Base-by-base conservation (phyloP, 2,888 invertebrate genomes). In the Orthosia incerta region DNA sequence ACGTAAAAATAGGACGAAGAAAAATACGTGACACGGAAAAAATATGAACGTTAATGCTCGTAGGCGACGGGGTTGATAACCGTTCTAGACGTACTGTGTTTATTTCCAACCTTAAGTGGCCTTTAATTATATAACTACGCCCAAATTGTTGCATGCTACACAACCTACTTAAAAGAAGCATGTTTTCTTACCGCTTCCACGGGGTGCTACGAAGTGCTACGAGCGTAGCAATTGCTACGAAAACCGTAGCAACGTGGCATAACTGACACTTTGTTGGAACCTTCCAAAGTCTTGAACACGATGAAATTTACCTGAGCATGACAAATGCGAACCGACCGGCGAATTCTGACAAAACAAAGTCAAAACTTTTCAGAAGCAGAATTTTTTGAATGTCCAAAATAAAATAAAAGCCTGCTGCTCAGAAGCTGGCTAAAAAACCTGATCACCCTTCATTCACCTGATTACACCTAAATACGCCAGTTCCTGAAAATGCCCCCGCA, bases 11-110 rank as follows among this genome's bases (percentile, higher is more conserved):
- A 51, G 9, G 12, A 9, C 13, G 13, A 45, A 48, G 7, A 39
- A 13, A 55, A 76, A 46, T n/a, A 39, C 45, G 11, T 62, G 5
- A 51, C 7, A 20, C 9, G 5, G 15, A 18, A 50, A 79, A 71
- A 45, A 20, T 4, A 53, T 53, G 16, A 69, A 39, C 16, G 4
- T 15, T 48, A 23, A 53, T 15, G n/a, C 15, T 46, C 12, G 48
- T 53, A 26, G 71, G 18, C 20, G 13, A 20, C 11, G 23, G n/a
- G 20, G 23, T 16, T 39, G 23, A 23, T 57, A 20, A 12, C 57
- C 50, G 7, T 18, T 45, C 16, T 71, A 4, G 12, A 23, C 2
- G 12, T 26, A 48, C 12, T 20, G 18, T 45, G 18, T 56, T 39
- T 26, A 50, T 79, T 78, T 50, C 18, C 45, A 31, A 50, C 18